phyloP scores from a whole-genome alignment of 1,140 invertebrate species.

The Mylabris phalerata region DNA sequence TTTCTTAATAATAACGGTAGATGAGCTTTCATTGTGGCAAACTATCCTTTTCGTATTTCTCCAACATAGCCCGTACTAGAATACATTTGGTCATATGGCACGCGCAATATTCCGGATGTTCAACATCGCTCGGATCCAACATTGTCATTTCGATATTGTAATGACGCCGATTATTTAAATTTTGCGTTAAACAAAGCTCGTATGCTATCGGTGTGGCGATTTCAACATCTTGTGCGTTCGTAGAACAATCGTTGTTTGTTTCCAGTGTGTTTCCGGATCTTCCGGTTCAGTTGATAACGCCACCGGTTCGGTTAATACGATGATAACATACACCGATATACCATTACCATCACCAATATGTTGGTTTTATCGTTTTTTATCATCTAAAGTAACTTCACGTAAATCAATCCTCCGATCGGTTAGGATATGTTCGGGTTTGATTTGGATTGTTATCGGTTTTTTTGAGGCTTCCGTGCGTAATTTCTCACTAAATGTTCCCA shows the following conservation, averaged over 20 bases:
- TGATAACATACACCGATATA: slow-evolving; percentile 62
- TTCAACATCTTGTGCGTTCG: slow-evolving; percentile 47
- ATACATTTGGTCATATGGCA: slow-evolving; percentile 75
- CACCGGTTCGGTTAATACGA: slow-evolving; percentile 41
- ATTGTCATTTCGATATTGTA: slow-evolving; percentile 65
- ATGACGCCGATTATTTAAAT: slow-evolving; percentile 44
- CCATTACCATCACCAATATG: slow-evolving; percentile 50
- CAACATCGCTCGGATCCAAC: slow-evolving; percentile 59
- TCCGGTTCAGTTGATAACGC: slow-evolving; percentile 67
- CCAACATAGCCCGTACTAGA: slow-evolving; percentile 56
- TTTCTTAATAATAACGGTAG: too few relatives aligned
- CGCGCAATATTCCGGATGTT: slow-evolving; percentile 69
- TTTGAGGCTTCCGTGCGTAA: slow-evolving; percentile 43
- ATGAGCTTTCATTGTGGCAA: slow-evolving; percentile 3
- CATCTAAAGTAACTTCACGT: slow-evolving; percentile 44
- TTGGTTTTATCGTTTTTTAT: slow-evolving; percentile 44
- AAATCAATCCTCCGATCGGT: slow-evolving; percentile 51
- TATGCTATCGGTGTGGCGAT: slow-evolving; percentile 59
- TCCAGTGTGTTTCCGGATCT: slow-evolving; percentile 86
- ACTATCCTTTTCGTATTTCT: slow-evolving; percentile 39
- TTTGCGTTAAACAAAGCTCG: slow-evolving; percentile 53
- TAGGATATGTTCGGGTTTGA: slow-evolving; percentile 47
- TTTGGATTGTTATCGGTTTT: slow-evolving; percentile 45
- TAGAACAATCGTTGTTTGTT: slow-evolving; percentile 85
- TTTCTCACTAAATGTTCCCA: slow-evolving; percentile 48